Evolutionary conservation across 2,113 vertebrate species (phyloP).

Genomic region (Gila orcuttii): DNA sequence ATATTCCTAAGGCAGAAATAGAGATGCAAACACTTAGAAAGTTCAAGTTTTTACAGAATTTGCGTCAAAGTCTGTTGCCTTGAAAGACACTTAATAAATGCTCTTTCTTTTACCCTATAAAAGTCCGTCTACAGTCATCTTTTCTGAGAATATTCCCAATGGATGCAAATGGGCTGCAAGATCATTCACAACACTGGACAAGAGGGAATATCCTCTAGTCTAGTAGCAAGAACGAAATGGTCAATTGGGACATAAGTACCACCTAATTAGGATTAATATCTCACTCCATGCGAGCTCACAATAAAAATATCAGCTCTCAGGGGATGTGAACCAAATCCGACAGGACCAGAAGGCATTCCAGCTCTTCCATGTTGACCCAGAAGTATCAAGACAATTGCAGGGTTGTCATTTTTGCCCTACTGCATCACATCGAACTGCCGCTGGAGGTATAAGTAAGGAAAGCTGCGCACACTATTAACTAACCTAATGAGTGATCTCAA

Average conservation of each 20-base stretch:
- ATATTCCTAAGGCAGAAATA: not conserved
- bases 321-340: slow-evolving; percentile 70
- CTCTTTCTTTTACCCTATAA: not conserved
- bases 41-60: not conserved
- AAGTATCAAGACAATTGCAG: slow-evolving; percentile 53
- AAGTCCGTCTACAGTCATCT: not conserved
- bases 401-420: slow-evolving; percentile 9
- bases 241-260: slow-evolving; percentile 70
- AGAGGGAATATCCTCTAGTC: slow-evolving; percentile 60
- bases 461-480: slow-evolving; percentile 48
- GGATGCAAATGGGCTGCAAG: slow-evolving; percentile 67
- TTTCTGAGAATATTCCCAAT: slow-evolving; percentile 49
- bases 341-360: slow-evolving; percentile 61
- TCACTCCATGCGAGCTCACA: slow-evolving; percentile 61
- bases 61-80: not conserved
- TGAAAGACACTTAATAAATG: not conserved
- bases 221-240: slow-evolving; percentile 67
- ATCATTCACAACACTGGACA: slow-evolving; percentile 48
- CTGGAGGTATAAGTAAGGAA: slow-evolving; percentile 7
- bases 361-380: slow-evolving; percentile 61
- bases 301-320: slow-evolving; percentile 71
- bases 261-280: slow-evolving; percentile 79
- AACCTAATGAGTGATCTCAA: slow-evolving; percentile 44
- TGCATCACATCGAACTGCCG: not conserved
- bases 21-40: not conserved